Evolutionary conservation across 2,888 invertebrate genomes (phyloP).

Genomic region (Eupsilia transversa): DNA sequence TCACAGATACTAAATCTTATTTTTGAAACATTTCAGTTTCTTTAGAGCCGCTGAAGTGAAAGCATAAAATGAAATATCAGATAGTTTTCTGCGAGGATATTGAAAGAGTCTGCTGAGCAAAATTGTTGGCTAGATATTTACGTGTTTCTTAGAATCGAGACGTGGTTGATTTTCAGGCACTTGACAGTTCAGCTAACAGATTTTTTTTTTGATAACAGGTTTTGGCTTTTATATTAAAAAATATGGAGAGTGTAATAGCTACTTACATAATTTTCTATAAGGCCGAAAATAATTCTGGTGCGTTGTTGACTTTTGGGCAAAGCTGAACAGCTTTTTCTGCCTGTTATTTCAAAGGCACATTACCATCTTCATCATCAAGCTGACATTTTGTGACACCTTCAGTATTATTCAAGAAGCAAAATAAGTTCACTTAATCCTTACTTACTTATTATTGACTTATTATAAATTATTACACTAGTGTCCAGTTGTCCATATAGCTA

Average conservation of each 20-base stretch:
- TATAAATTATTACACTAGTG: slow-evolving; percentile 18
- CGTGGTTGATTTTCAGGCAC: background rate
- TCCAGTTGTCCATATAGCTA: background rate
- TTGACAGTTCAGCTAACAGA: background rate
- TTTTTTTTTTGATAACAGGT: background rate
- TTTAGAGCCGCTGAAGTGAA: slow-evolving; percentile 24
- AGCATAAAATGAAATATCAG: slow-evolving; percentile 27
- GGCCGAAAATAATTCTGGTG: background rate
- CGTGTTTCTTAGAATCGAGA: background rate
- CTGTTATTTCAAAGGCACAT: background rate
- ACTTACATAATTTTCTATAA: background rate
- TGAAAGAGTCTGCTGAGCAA: background rate
- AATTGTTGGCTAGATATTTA: background rate
- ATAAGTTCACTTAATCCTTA: slow-evolving; percentile 1
- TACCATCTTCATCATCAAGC: slow-evolving; percentile 1
- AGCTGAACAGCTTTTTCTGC: background rate
- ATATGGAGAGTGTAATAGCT: background rate
- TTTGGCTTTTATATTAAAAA: background rate
- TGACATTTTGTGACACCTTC: background rate
- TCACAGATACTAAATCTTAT: slow-evolving; percentile 45
- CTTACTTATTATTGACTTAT: no score
- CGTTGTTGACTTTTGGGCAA: background rate
- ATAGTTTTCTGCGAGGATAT: slow-evolving; percentile 10
- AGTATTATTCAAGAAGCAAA: slow-evolving; percentile 8
- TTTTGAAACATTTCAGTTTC: slow-evolving; percentile 39